Base-by-base conservation (phyloP, 2,888 invertebrate genomes). In the Idaea dimidiata region DNA sequence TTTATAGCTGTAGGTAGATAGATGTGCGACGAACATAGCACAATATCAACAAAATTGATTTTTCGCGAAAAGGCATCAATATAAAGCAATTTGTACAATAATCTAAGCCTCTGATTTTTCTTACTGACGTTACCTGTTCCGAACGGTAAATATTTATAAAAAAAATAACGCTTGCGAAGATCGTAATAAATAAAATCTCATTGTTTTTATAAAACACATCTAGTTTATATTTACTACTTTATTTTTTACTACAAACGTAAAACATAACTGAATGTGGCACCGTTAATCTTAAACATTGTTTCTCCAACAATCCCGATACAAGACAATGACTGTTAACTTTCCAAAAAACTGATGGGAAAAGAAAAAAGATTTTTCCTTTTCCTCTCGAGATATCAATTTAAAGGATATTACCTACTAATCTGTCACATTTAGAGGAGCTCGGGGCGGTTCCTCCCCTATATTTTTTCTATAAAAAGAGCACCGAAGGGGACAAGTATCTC, bases 301-400 rank as follows among this genome's bases (percentile, higher is more conserved):
- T 33, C 14, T 10, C 33, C 14, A 6, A 33, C 3, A 33, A 33
- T 10, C 43, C 43, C 43, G 43, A 43, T 10, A 43, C 14, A 43
- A 43, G 10, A 43, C 43, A 43, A 10, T 43, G 43, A 43, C 43
- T 43, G 43, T 43, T 43, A 43, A 43, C 43, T 43, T 43, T 6
- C 43, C 43, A 43, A 80, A 77, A 72, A 75, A 75, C 72, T 69
- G 72, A 73, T 69, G 72, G 72, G 72, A 69, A 63, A 62, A 62
- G 68, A 73, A 76, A 76, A 81, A 76, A 77, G 72, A 72, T 75
- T 77, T 68, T 76, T 77, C 79, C 86, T 81, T 68, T 76, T 77
- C 79, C 86, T 81, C 86, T 86, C 81, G 86, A 89, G 89, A 91
- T 91, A 92, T 91, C 91, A 90, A 92, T 91, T 92, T 91, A 80